A percentile compares a stretch with the other conserved stretches of the same genome.
These are phyloP conservation scores for Hydrochoerus hydrochaeris DNA, from an alignment of 2,113 vertebrate genomes.

Conservation along the genomic window DNA sequence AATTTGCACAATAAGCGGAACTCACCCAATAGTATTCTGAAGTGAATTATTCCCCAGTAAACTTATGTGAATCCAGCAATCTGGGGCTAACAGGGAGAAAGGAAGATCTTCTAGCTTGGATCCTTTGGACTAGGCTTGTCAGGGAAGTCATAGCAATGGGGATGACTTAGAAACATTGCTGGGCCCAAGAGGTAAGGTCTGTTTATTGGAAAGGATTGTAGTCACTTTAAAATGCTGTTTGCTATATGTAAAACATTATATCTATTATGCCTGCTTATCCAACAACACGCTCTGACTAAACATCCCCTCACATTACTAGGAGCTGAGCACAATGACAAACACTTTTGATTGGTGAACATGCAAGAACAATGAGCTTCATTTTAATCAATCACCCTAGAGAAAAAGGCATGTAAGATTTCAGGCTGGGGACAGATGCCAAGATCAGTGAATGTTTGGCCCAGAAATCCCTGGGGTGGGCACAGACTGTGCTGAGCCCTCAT, in stretches of 20 bases:
- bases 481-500: neutral
- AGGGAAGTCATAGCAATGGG: neutral
- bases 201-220: neutral
- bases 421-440: neutral
- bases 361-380: constrained; percentile 31
- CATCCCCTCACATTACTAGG: neutral
- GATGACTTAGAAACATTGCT: neutral
- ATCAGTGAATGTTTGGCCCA: neutral
- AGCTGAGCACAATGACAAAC: constrained; percentile 36
- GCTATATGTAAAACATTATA: neutral
- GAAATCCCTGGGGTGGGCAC: neutral
- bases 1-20: neutral
- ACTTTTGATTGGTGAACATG: neutral
- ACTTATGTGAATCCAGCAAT: neutral
- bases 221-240: constrained; percentile 43
- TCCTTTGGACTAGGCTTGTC: neutral
- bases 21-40: neutral
- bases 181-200: neutral
- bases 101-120: neutral
- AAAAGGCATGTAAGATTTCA: constrained; percentile 12
- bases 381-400: constrained; percentile 9
- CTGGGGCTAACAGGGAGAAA: neutral
- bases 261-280: neutral
- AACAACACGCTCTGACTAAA: constrained; percentile 23
- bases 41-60: neutral